Base-by-base conservation (phyloP, 2,888 invertebrate genomes). In the Candidula unifasciata region DNA sequence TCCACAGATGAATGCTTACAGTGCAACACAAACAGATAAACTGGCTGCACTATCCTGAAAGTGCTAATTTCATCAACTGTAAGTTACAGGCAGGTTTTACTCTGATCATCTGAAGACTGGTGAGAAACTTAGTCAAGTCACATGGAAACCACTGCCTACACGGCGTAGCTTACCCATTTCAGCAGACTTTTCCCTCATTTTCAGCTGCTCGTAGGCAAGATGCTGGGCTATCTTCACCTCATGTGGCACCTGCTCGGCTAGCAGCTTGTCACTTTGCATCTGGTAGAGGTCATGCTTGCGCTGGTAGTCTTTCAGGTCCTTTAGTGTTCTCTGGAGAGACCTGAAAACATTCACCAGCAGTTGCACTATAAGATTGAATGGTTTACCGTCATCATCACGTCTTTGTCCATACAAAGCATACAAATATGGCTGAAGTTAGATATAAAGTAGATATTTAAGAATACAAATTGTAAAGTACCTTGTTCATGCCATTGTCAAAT, bases 301-400 rank as follows among this genome's bases (percentile, higher is more conserved):
- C 90, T 96, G 95, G 92, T 95, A 96, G 86, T 95, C 95, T 87
- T 95, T 95, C 84, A 96, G 93, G 89, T 96, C 95, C n/a, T 94
- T 93, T 85, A 96, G 92, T 83, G 96, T 95, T 86, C 94, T 94
- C 92, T 96, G 95, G 76, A 96, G 93, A 64, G 95, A 95, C 89
- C 96, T 96, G 88, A 18, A 86, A 74, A 86, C 30, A 30, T 52
- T 6, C 24, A 73, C 13, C 24, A 52, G 24, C 21, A 44, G 13
- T 18, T 2, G 6, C 3, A n/a, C 30, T 30, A 21, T 16, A 21
- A 13, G 21, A 5, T 16, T 60, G 24, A 18, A n/a, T 24, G 21
- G n/a, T 2, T n/a, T 24, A n/a, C 21, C 5, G 18, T 5, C 44
- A 44, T 0, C 44, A 44, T 44, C 44, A 44, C 13, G 13, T 44